phyloP scores from a whole-genome alignment of 2,797 vertebrate genomes.

The Chelonia mydas region DNA sequence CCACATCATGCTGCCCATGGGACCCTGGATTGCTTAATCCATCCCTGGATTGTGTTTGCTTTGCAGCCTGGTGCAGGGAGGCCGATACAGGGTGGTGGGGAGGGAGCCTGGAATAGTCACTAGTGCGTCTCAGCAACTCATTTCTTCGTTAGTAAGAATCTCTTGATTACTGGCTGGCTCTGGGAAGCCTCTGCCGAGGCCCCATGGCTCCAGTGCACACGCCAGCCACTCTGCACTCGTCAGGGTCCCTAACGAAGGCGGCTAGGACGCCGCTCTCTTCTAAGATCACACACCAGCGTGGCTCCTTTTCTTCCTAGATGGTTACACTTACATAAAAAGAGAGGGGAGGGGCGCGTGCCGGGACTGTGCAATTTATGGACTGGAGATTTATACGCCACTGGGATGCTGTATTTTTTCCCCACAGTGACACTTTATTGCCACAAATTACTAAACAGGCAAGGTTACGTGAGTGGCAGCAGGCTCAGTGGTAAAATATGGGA shows the following conservation, averaged over 20 bases:
- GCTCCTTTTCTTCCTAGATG: constrained; percentile 55
- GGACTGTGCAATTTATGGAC: constrained; percentile 58
- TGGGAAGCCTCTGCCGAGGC: neutral
- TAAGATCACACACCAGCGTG: constrained; percentile 6
- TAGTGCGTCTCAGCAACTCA: neutral
- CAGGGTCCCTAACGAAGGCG: neutral
- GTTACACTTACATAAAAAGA: constrained; percentile 22
- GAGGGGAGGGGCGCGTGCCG: constrained; percentile 3
- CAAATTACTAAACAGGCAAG: constrained; percentile 71
- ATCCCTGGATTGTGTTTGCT: neutral
- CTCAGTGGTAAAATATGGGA: constrained; percentile 52
- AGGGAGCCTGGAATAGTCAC: neutral
- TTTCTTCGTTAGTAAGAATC: neutral
- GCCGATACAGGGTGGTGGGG: no score
- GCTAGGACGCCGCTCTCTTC: neutral
- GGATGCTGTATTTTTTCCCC: constrained; percentile 54
- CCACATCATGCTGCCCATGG: neutral
- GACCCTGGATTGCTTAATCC: neutral
- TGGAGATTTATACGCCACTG: constrained; percentile 67
- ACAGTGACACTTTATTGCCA: constrained; percentile 72
- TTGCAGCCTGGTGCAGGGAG: neutral
- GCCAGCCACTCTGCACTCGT: neutral
- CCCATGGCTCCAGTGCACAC: neutral
- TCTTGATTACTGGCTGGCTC: neutral
- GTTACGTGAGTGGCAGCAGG: constrained; percentile 61